Evolutionary conservation across 1,140 invertebrate genomes (phyloP).

Genomic region (Nymphalis io): DNA sequence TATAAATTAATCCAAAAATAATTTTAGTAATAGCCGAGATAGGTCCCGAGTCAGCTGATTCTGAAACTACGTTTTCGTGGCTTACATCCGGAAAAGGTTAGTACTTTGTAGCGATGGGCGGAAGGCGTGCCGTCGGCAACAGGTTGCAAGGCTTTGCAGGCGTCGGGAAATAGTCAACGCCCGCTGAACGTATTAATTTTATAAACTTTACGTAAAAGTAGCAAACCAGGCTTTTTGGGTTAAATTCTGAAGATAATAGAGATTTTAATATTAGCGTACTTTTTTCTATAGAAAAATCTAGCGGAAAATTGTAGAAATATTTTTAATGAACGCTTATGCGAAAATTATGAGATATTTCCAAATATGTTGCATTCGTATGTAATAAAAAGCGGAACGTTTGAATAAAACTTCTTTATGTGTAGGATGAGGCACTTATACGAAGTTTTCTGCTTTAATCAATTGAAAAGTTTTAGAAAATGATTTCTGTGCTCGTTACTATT

Average conservation of each 20-base stretch:
- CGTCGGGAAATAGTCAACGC: slow-evolving; percentile 48
- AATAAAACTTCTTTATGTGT: no score
- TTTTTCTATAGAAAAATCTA: neutral
- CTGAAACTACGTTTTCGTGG: neutral
- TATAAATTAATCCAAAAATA: slow-evolving; percentile 7
- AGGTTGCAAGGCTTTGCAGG: slow-evolving; percentile 67
- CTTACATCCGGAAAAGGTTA: slow-evolving; percentile 42
- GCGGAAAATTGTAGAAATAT: neutral
- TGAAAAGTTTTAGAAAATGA: no score
- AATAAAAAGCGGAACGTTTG: no score
- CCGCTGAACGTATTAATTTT: slow-evolving; percentile 59
- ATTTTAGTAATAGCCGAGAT: slow-evolving; percentile 14
- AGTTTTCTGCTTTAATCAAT: no score
- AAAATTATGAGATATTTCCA: no score
- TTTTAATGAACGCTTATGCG: no score
- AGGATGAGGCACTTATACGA: no score
- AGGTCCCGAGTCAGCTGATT: neutral
- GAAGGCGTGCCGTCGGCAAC: slow-evolving; percentile 78
- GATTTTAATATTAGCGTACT: neutral
- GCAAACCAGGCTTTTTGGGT: slow-evolving; percentile 50
- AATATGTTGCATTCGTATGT: no score
- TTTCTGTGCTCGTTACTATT: no score
- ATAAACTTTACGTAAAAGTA: slow-evolving; percentile 65
- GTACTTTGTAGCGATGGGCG: slow-evolving; percentile 64
- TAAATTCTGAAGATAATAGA: neutral